Evolutionary conservation across 2,888 invertebrate genomes (phyloP), one percentile per base, ranked within the genome.

Genomic region (Hartigia nigra): DNA sequence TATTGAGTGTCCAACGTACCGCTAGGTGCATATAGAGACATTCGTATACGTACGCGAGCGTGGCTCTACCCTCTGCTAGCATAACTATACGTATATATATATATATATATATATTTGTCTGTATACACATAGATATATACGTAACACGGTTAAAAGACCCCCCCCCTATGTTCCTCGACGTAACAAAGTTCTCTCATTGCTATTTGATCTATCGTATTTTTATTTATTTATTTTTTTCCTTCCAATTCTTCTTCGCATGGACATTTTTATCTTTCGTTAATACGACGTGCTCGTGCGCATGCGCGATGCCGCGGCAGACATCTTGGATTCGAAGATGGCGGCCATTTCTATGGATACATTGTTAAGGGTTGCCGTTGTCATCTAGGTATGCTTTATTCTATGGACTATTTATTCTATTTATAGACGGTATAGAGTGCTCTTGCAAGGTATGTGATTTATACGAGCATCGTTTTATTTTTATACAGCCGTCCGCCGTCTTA

Each of bases 71-170:
- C 39, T 55, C 39, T 55, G 39, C 39, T 23, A 55, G 23, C 14
- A 23, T 14, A 39, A 2, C 5, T 39, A 55, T 55, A 23, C 23
- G 4, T 35, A 9, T 35, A 35, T 35, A 9, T 35, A 2, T 23
- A 9, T 55, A 5, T 55, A 23, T 23, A 9, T 55, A 9, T 35
- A 9, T 35, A 2, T 23, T 5, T 55, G 4, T 55, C 5, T 23
- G 2, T 55, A 9, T 4, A 4, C 31, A 72, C 31, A 32, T 72
- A 72, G 31, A 31, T 70, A 70, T 32, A 70, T 84, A 87, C 84
- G 88, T 89, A 86, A 87, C 86, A 85, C 86, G 85, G 86, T 89
- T 89, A 86, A 88, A 84, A 85, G 87, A 86, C 86, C 88, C 88
- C 87, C 83, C 79, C 23, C 83, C 79, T 9, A 23, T 23, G 39